Evolutionary conservation across 37 sponge, comb jelly and placozoan species (phyloP).

Genomic region (Aplysina aerophoba): DNA sequence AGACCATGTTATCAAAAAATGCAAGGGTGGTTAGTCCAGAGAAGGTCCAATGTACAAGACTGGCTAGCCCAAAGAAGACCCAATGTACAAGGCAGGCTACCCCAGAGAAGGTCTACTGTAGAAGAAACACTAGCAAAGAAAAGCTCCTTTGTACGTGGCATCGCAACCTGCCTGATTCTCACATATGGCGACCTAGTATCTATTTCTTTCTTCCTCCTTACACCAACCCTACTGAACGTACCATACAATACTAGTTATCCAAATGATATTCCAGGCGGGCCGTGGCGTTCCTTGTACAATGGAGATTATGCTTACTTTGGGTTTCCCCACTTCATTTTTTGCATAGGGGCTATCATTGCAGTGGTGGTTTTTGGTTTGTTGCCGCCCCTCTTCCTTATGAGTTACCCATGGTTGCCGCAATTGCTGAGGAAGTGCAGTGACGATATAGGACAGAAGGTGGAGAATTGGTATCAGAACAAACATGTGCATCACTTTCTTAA

Average conservation of each 20-base stretch:
- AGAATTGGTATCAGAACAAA: not conserved
- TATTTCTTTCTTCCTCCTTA: slow-evolving; percentile 15
- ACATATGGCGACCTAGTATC: not conserved
- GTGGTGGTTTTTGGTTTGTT: not conserved
- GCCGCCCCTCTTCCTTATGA: not conserved
- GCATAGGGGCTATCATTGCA: not conserved
- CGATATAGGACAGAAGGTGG: not conserved
- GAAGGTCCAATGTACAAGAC: no score
- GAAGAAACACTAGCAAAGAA: no score
- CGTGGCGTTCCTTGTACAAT: not conserved
- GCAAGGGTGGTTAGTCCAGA: no score
- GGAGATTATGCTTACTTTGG: not conserved
- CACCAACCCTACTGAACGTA: not conserved
- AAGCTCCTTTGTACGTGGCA: not conserved
- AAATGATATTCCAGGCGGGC: not conserved
- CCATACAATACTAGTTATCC: not conserved
- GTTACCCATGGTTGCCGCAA: not conserved
- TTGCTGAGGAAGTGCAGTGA: not conserved
- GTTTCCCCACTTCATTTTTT: not conserved
- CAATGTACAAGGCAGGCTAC: no score
- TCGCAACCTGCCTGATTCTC: slow-evolving; percentile 2
- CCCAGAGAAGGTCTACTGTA: no score
- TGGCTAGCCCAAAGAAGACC: no score
- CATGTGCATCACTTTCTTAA: not conserved
- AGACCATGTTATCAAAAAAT: no score